Conservation (phyloP, 2,888 invertebrate species). For the Cenopis cana region DNA sequence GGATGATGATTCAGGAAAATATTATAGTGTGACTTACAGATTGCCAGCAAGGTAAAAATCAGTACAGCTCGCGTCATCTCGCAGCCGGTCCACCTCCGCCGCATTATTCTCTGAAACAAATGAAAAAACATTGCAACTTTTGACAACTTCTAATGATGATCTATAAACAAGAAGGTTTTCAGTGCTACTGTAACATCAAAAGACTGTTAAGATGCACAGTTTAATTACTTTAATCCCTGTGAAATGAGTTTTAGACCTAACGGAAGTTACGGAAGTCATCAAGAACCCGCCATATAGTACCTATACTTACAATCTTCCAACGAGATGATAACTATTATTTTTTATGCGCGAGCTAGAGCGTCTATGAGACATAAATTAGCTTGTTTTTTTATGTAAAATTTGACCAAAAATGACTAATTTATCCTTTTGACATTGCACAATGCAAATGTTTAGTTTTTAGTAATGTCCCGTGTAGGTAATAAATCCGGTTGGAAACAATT, state of each 20-base stretch:
- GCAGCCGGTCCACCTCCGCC: slow-evolving; percentile 63
- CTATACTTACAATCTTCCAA: too few species aligned
- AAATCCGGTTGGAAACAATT: slow-evolving; percentile 18
- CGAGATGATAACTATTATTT: too few species aligned
- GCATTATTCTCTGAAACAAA: slow-evolving; percentile 67
- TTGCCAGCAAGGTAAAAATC: slow-evolving; percentile 54
- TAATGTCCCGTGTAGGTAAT: background rate
- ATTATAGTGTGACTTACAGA: slow-evolving; percentile 58
- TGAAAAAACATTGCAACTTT: background rate
- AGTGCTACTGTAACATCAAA: too few species aligned
- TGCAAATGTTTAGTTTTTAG: background rate
- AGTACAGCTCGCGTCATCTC: slow-evolving; percentile 55
- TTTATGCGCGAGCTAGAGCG: too few species aligned
- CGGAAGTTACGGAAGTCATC: too few species aligned
- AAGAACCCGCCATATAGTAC: too few species aligned
- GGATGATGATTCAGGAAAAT: background rate
- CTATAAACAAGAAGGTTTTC: too few species aligned
- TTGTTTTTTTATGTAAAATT: too few species aligned
- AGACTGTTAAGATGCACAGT: too few species aligned
- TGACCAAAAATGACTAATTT: background rate
- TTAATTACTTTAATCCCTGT: too few species aligned
- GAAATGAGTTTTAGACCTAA: too few species aligned
- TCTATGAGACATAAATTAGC: too few species aligned
- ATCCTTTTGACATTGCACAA: background rate
- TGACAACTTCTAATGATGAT: background rate